Base-by-base conservation (phyloP, 1,140 invertebrate genomes). In the Himalopsyche phryganea region DNA sequence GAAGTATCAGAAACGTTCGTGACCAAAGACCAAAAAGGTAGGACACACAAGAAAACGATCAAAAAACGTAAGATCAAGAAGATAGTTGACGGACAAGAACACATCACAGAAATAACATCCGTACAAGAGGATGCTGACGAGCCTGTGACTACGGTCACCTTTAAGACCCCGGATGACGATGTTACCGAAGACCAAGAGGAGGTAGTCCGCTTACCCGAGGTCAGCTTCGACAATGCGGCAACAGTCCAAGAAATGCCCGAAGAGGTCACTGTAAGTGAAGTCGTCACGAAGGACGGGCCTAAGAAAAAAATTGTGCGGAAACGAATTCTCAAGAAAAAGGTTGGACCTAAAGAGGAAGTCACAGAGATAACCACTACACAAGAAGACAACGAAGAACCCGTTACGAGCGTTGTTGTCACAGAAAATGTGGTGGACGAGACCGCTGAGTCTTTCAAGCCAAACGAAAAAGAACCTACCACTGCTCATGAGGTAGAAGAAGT, bases 61-160 rank as follows among this genome's bases (percentile, higher is more conserved):
- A 72, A 71, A 57, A 71, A 68, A 42, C 58, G 66, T 38, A 63
- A 67, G 6, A 68, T 68, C 15, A 71, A 55, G 64, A 68, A 58
- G 50, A 67, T 70, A 36, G 42, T 59, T 48, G 58, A 60, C 40
- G 64, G 65, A 0, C 72, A 69, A 49, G 72, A 81, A 14, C 72
- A 78, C 23, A 72, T 76, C 51, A 68, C 71, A 15, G 68, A 75
- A 40, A 76, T 76, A 0, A 70, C 73, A 10, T 70, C 69, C 13
- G 71, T 74, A 50, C 67, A 75, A 63, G 71, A 67, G 40, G 71
- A 69, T 28, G 65, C 65, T 17, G 69, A 68, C 45, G 50, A 65
- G 18, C 72, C 70, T 46, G 63, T 62, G 23, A 69, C 66, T 13
- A 63, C 67, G 3, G 28, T 56, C 1, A 33, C 33, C 0, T 40